Conservation (phyloP, 35 echinoderm and acorn worm genomes). For the Lytechinus variegatus region DNA sequence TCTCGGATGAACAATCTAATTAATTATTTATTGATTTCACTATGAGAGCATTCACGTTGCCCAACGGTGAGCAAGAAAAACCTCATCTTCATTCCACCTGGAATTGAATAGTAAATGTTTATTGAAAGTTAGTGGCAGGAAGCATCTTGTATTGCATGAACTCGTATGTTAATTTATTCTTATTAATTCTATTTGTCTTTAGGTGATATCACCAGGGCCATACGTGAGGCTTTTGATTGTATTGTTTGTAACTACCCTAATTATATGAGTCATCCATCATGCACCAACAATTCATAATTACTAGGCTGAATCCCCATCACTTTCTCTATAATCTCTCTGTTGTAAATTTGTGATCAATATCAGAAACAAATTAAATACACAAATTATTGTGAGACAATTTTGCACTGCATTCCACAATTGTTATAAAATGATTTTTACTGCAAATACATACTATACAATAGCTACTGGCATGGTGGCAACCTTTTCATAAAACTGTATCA, state of each 20-base stretch:
- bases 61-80: not conserved
- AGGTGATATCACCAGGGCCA: not conserved
- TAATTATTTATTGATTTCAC: constrained; percentile 43
- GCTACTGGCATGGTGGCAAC: too few relatives aligned
- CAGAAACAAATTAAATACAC: not conserved
- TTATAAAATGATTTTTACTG: too few relatives aligned
- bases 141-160: not conserved
- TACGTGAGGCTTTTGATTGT: not conserved
- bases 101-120: not conserved
- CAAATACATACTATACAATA: too few relatives aligned
- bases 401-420: too few relatives aligned
- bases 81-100: constrained; percentile 1
- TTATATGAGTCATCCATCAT: constrained; percentile 2
- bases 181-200: not conserved
- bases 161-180: not conserved
- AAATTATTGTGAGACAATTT: not conserved
- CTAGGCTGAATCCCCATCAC: not conserved
- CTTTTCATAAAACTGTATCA: too few relatives aligned
- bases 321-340: not conserved
- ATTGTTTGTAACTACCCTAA: not conserved
- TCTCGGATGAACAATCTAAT: constrained; percentile 31
- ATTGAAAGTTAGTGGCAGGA: not conserved
- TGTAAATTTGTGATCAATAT: not conserved
- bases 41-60: not conserved
- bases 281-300: not conserved